Conservation (phyloP, 2,113 vertebrate genomes). For the Mohoua ochrocephala region DNA sequence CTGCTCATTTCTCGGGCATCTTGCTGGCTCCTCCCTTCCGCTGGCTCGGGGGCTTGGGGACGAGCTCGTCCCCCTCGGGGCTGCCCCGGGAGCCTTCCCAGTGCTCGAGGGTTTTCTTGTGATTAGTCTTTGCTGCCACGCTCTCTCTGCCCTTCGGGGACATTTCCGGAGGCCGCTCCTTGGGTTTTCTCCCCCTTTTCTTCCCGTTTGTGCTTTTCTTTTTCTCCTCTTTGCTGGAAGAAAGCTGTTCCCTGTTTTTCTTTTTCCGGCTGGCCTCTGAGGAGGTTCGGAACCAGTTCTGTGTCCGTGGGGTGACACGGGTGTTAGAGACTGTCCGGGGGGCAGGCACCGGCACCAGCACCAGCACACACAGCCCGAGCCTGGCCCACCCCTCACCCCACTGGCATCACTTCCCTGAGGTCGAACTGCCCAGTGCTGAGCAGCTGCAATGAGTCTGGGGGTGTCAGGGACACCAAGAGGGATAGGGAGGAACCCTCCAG, state of each 20-base stretch:
- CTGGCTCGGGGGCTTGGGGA: slow-evolving; percentile 25
- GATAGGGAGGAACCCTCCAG: not conserved
- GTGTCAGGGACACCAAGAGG: not conserved
- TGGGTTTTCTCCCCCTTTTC: slow-evolving; percentile 91
- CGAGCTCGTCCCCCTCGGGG: slow-evolving; percentile 54
- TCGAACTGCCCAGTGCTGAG: not conserved
- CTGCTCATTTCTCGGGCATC: slow-evolving; percentile 69
- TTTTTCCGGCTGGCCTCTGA: slow-evolving; percentile 76
- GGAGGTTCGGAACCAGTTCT: slow-evolving; percentile 97
- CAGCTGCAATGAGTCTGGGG: not conserved
- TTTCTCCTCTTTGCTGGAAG: slow-evolving; percentile 75
- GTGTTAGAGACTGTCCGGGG: not conserved
- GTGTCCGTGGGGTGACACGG: not conserved
- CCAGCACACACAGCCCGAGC: not conserved
- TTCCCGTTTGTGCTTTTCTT: slow-evolving; percentile 77
- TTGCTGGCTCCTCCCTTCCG: slow-evolving; percentile 65
- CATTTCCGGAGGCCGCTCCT: slow-evolving; percentile 75
- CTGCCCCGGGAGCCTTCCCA: slow-evolving; percentile 50
- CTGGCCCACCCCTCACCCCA: not conserved
- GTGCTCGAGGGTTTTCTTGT: slow-evolving; percentile 33
- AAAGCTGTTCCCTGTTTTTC: slow-evolving; percentile 74
- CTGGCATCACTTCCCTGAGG: not conserved
- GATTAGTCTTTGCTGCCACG: slow-evolving; percentile 56
- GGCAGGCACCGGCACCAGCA: not conserved
- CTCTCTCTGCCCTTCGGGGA: slow-evolving; percentile 37